These are phyloP conservation scores for Idaea biselata DNA, from an alignment of 2,888 invertebrate species.

Conservation along the genomic window DNA sequence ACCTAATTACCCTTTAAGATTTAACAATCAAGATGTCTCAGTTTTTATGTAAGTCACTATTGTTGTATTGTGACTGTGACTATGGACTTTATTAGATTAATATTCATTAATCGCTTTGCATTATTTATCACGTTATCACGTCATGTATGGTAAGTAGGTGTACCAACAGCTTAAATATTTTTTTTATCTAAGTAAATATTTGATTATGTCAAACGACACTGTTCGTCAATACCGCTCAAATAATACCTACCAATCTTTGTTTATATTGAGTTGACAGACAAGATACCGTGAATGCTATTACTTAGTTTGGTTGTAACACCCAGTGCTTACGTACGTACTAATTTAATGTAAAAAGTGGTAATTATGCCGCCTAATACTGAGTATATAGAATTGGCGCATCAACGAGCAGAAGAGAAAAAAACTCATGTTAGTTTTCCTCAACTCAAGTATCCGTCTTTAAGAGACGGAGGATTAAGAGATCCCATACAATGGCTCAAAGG, in stretches of 20 bases:
- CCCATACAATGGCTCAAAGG: slow-evolving; percentile 82
- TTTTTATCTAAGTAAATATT: background rate
- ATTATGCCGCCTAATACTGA: slow-evolving; percentile 50
- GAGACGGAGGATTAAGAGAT: slow-evolving; percentile 68
- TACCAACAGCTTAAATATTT: too few relatives aligned
- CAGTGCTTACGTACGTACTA: background rate
- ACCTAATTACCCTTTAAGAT: too few relatives aligned
- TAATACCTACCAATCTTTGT: slow-evolving; percentile 17
- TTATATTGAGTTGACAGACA: slow-evolving; percentile 2
- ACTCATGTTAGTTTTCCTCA: slow-evolving; percentile 77
- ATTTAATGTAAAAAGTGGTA: background rate
- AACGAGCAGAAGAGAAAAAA: slow-evolving; percentile 55
- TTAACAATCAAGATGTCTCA: too few relatives aligned
- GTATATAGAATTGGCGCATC: slow-evolving; percentile 50
- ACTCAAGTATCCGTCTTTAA: slow-evolving; percentile 72
- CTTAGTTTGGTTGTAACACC: background rate
- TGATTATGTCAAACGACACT: background rate
- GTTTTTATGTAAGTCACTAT: too few relatives aligned
- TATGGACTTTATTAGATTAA: too few relatives aligned
- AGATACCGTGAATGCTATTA: background rate
- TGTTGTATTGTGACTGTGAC: too few relatives aligned
- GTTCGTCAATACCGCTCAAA: too few relatives aligned
- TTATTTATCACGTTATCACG: too few relatives aligned
- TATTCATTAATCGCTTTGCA: too few relatives aligned
- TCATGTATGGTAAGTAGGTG: too few relatives aligned